Conservation (phyloP, 2,888 invertebrate species). For the Dexiosoma caninum region DNA sequence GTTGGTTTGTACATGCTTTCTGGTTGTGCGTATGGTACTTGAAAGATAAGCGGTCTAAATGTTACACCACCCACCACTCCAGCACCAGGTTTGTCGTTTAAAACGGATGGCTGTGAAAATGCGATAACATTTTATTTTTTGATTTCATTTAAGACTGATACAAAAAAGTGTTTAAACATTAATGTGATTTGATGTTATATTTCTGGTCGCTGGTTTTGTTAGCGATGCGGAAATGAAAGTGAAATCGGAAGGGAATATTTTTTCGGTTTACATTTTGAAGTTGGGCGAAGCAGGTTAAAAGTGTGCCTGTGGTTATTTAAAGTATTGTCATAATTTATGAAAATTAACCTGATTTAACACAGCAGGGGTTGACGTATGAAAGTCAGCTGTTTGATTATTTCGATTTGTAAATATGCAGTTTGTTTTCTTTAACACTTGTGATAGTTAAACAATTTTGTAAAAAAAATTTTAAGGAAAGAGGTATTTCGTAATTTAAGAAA, state of each 20-base stretch:
- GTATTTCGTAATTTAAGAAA: too few relatives aligned
- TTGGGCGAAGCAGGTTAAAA: neutral
- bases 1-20: conserved; percentile 5
- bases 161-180: conserved; percentile 67
- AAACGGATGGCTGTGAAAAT: conserved; percentile 72
- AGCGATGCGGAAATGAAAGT: conserved; percentile 17
- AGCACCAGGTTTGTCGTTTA: conserved; percentile 24
- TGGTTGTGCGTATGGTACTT: conserved; percentile 56
- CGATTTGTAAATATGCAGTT: too few relatives aligned
- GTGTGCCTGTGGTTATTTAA: conserved; percentile 17
- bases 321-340: conserved; percentile 64
- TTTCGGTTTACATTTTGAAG: neutral
- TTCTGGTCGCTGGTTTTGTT: neutral
- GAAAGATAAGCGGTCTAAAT: conserved; percentile 59
- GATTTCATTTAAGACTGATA: conserved; percentile 25
- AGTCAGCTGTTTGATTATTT: conserved; percentile 5
- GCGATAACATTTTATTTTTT: conserved; percentile 72
- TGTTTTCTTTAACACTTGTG: too few relatives aligned
- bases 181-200: conserved; percentile 37
- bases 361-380: neutral
- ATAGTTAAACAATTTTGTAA: too few relatives aligned
- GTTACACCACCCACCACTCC: conserved; percentile 32
- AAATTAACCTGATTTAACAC: conserved; percentile 68
- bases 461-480: too few relatives aligned
- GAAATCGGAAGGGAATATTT: neutral